These are phyloP conservation scores for western clawed frog (Xenopus tropicalis) DNA, from an alignment of 2,113 vertebrate species.

Conservation along the genomic window UCB_Xtro_10.0 CM004443.2:77689501-77690000, in stretches of 20 bases:
- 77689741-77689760: conserved; percentile 43
- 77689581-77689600: no score
- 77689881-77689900: conserved; percentile 21
- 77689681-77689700: neutral
- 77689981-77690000: neutral
- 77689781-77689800: conserved; percentile 37
- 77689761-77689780: conserved; percentile 45
- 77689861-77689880: conserved; percentile 32
- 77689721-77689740: conserved; percentile 22
- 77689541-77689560: no score
- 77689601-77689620: no score
- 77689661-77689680: conserved; percentile 13
- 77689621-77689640: neutral
- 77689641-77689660: conserved; percentile 2
- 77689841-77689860: conserved; percentile 43
- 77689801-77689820: conserved; percentile 40
- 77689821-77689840: conserved; percentile 37
- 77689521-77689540: neutral
- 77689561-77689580: no score
- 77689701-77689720: conserved; percentile 20
- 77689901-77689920: conserved; percentile 38
- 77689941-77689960: neutral
- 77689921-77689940: conserved; percentile 25
- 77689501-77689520: neutral
- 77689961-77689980: conserved; percentile 5